Evolutionary conservation across 1,140 invertebrate species (phyloP).

Genomic region (Sycobia sp.): DNA sequence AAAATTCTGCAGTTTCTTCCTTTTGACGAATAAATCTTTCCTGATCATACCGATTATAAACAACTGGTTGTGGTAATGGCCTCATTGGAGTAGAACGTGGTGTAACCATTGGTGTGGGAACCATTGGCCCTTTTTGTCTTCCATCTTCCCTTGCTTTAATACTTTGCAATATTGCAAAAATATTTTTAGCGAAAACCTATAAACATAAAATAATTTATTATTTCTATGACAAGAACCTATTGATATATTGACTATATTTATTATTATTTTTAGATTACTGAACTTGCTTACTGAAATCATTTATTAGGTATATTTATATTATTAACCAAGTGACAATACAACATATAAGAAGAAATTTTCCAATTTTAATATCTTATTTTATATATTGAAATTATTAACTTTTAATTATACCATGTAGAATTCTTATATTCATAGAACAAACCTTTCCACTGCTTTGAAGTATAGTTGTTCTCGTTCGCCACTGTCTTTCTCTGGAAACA

Average conservation of each 20-base stretch:
- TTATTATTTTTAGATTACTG: too few relatives aligned
- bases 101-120: conserved; percentile 72
- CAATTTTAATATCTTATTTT: not conserved
- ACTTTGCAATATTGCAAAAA: conserved; percentile 88
- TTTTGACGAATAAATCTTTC: conserved; percentile 91
- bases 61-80: conserved; percentile 72
- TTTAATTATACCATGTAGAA: too few relatives aligned
- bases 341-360: not conserved
- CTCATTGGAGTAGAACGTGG: conserved; percentile 71
- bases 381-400: not conserved
- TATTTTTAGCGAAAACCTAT: conserved; percentile 88
- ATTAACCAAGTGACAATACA: not conserved
- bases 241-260: too few relatives aligned
- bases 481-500: conserved; percentile 90
- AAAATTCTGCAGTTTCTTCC: conserved; percentile 96
- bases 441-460: conserved; percentile 90
- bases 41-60: conserved; percentile 98
- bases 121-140: conserved; percentile 68
- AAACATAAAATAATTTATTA: not conserved
- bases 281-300: too few relatives aligned
- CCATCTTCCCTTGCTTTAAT: conserved; percentile 95
- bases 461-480: conserved; percentile 93
- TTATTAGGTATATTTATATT: not conserved
- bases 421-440: too few relatives aligned
- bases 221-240: too few relatives aligned